Evolutionary conservation across 37 sponge, comb jelly and placozoan genomes (phyloP).

Genomic region (Axinella damicornis): DNA sequence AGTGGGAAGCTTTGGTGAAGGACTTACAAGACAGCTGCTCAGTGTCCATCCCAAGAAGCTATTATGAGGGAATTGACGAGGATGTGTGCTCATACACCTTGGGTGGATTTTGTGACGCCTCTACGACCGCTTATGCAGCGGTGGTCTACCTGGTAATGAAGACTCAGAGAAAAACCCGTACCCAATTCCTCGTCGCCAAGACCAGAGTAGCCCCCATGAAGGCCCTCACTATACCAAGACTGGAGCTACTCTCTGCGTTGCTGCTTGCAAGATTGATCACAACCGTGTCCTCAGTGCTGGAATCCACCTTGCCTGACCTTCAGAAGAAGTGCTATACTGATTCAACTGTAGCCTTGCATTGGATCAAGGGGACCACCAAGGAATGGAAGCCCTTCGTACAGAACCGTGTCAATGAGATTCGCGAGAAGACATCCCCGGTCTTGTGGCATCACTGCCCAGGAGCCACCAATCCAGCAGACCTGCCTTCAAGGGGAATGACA

Average conservation of each 20-base stretch:
- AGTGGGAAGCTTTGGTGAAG: conserved; percentile 9
- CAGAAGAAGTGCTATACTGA: conserved; percentile 29
- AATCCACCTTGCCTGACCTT: neutral
- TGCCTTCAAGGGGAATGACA: conserved; percentile 20
- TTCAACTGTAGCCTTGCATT: conserved; percentile 32
- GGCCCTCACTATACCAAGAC: conserved; percentile 33
- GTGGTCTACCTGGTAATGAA: conserved; percentile 21
- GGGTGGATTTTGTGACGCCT: conserved; percentile 47
- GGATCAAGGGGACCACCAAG: conserved; percentile 22
- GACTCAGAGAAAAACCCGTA: too few relatives aligned
- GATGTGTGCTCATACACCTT: conserved; percentile 23
- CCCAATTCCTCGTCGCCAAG: conserved; percentile 22
- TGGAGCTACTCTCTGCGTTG: conserved; percentile 42
- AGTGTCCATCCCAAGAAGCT: conserved; percentile 26
- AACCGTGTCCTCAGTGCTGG: neutral
- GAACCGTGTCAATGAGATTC: conserved; percentile 22
- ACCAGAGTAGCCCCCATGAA: conserved; percentile 38
- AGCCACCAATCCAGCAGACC: conserved; percentile 5
- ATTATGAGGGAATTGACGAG: conserved; percentile 1
- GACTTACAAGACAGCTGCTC: conserved; percentile 16
- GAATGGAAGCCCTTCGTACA: conserved; percentile 57
- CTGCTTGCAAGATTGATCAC: conserved; percentile 28
- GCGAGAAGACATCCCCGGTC: neutral
- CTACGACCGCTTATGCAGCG: too few relatives aligned
- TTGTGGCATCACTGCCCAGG: conserved; percentile 48